phyloP scores from a whole-genome alignment of 37 sponge, comb jelly and placozoan species.

The Crambe crambe region DNA sequence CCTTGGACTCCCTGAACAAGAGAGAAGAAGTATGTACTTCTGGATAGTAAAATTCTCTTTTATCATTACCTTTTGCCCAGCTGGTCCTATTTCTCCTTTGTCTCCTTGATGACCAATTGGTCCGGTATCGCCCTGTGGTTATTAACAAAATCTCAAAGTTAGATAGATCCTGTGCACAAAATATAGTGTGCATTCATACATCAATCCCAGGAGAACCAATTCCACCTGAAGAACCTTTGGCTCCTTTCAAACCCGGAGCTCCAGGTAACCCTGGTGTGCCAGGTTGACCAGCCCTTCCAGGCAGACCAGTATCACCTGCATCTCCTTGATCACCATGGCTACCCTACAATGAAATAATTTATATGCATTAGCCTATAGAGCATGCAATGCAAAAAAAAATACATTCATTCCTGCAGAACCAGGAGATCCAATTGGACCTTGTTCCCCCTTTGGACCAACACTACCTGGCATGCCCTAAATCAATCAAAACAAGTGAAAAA shows the following conservation, averaged over 20 bases:
- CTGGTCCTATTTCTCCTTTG: background rate
- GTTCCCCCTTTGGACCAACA: too few relatives aligned
- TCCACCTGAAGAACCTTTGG: background rate
- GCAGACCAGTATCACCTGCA: background rate
- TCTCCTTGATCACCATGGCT: background rate
- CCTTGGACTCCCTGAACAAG: background rate
- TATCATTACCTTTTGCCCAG: background rate
- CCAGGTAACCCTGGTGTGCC: background rate
- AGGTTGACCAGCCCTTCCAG: background rate
- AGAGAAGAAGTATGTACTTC: background rate
- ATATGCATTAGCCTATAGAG: too few relatives aligned
- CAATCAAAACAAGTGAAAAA: too few relatives aligned
- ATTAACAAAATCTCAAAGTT: background rate
- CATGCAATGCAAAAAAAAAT: too few relatives aligned
- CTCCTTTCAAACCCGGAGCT: background rate
- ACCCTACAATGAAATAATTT: background rate
- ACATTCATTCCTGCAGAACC: background rate
- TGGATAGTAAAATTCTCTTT: background rate
- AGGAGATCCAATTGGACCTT: background rate
- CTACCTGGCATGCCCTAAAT: too few relatives aligned
- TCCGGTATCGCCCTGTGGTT: background rate
- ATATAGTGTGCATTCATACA: background rate
- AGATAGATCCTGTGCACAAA: too few relatives aligned
- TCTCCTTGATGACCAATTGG: background rate
- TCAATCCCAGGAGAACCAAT: background rate